These are phyloP conservation scores for Epinotia brunnichana DNA, from an alignment of 2,888 invertebrate species.

Conservation along the genomic window DNA sequence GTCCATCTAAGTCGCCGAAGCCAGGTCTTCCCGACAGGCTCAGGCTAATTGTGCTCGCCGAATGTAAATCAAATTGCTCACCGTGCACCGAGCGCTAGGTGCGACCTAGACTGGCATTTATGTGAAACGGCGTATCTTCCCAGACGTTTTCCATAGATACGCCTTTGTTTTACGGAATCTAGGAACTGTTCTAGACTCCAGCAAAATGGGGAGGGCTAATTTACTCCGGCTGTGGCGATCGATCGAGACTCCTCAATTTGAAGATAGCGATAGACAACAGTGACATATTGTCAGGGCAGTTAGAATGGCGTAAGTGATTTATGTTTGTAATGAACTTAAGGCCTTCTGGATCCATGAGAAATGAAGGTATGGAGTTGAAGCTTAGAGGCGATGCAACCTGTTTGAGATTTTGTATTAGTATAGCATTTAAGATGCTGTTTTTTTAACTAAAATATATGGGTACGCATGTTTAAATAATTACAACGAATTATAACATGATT, in stretches of 20 bases:
- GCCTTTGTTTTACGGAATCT: slow-evolving; percentile 1
- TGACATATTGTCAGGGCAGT: slow-evolving; percentile 13
- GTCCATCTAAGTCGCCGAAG: slow-evolving; percentile 19
- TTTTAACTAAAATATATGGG: no score
- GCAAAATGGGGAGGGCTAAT: slow-evolving; percentile 33
- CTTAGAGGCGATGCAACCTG: neutral
- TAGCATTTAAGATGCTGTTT: no score
- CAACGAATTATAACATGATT: no score
- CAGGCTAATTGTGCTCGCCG: slow-evolving; percentile 57
- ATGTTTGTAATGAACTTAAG: neutral
- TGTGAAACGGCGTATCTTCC: slow-evolving; percentile 4
- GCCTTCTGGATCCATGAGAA: neutral
- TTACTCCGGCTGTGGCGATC: slow-evolving; percentile 32
- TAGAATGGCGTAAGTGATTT: slow-evolving; percentile 10
- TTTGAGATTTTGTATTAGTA: neutral
- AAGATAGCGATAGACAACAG: slow-evolving; percentile 35
- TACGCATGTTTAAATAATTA: no score
- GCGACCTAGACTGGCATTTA: slow-evolving; percentile 9
- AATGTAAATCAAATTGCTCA: slow-evolving; percentile 59
- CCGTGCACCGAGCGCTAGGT: slow-evolving; percentile 46
- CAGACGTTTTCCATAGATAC: neutral
- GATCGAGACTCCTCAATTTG: slow-evolving; percentile 34
- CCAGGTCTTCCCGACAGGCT: slow-evolving; percentile 21
- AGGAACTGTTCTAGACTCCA: slow-evolving; percentile 11
- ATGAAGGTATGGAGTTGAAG: neutral